A percentile compares a stretch with the other conserved stretches of the same genome.
Evolutionary conservation across 2,888 invertebrate genomes (phyloP).

Genomic region (Xylocampa areola): DNA sequence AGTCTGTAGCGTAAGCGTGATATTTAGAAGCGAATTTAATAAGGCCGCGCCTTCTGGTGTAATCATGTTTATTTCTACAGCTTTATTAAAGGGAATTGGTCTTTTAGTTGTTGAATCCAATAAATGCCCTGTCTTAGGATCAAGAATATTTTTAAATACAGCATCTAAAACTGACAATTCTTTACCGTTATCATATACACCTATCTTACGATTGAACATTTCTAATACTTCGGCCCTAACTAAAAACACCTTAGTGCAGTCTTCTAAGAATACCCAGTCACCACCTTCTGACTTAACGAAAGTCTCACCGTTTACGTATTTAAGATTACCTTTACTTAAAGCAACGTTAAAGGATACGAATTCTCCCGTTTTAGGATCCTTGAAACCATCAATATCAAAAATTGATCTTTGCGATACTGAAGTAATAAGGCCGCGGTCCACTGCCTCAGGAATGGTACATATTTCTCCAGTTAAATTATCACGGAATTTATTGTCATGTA

Average conservation of each 20-base stretch:
- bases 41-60: constrained; percentile 96
- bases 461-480: constrained; percentile 93
- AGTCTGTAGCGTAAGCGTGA: constrained; percentile 96
- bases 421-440: constrained; percentile 96
- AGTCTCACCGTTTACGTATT: constrained; percentile 93
- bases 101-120: constrained; percentile 93
- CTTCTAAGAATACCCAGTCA: constrained; percentile 93
- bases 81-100: constrained; percentile 95
- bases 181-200: constrained; percentile 93
- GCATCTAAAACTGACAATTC: constrained; percentile 96
- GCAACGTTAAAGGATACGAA: constrained; percentile 96
- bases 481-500: constrained; percentile 92
- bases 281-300: constrained; percentile 93
- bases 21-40: constrained; percentile 95
- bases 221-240: constrained; percentile 96
- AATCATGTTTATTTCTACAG: constrained; percentile 95
- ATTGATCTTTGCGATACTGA: constrained; percentile 96
- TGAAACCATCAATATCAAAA: constrained; percentile 97
- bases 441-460: constrained; percentile 95
- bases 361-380: constrained; percentile 94
- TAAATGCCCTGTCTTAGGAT: constrained; percentile 96
- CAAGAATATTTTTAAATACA: constrained; percentile 95
- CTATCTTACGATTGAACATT: constrained; percentile 95
- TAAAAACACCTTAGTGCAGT: constrained; percentile 94
- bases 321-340: constrained; percentile 93